A percentile compares a stretch with the other conserved stretches of the same genome.
These are phyloP conservation scores for Macheiramphus alcinus DNA, from an alignment of 2,113 vertebrate genomes.

Conservation along the genomic window DNA sequence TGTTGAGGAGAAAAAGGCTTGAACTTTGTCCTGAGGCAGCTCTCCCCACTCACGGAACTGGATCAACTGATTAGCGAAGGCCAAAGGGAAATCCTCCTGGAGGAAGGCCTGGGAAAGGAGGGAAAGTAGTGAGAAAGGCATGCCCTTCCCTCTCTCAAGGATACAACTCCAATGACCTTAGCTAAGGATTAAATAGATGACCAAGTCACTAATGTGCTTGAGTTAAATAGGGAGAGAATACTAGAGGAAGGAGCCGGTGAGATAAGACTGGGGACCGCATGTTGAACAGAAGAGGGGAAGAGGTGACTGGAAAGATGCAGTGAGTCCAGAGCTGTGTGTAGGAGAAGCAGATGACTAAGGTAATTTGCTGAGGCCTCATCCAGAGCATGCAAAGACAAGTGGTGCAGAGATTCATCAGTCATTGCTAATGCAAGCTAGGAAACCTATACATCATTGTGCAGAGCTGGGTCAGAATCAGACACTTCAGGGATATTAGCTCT, in stretches of 20 bases:
- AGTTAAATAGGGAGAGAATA: background rate
- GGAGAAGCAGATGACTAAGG: background rate
- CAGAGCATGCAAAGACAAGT: background rate
- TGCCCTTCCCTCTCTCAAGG: background rate
- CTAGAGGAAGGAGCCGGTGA: background rate
- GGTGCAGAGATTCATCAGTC: background rate
- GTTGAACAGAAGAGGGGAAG: background rate
- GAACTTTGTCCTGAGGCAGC: constrained; percentile 3
- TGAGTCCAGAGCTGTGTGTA: background rate
- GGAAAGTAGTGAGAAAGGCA: background rate
- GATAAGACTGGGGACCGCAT: background rate
- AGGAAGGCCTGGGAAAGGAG: background rate
- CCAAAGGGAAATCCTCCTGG: background rate
- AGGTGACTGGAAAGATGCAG: background rate
- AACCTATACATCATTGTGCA: background rate
- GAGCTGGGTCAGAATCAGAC: background rate
- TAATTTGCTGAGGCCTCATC: background rate
- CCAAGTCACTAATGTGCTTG: background rate
- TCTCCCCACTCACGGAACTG: background rate
- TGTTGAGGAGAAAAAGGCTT: background rate
- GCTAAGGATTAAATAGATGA: background rate
- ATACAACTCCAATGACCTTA: background rate
- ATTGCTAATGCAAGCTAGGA: background rate
- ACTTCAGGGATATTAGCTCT: background rate
- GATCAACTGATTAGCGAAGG: background rate